phyloP scores from a whole-genome alignment of 2,888 invertebrate genomes.

The Caenorhabditis japonica region DNA sequence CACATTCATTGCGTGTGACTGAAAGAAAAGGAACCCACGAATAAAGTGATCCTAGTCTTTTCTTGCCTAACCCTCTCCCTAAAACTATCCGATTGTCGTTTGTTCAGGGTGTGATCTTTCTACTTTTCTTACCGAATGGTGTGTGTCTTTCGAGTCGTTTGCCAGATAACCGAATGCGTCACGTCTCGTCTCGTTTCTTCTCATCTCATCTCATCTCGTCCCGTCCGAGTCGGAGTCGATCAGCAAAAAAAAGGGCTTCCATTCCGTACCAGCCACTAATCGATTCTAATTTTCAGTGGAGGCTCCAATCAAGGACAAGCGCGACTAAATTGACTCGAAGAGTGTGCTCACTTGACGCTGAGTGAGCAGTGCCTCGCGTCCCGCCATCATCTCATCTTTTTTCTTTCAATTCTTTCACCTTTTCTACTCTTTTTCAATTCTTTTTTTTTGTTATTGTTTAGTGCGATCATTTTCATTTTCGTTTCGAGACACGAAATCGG shows the following conservation, averaged over 20 bases:
- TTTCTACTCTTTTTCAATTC: slow-evolving; percentile 7
- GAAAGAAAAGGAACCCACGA: slow-evolving; percentile 25
- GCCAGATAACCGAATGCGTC: slow-evolving; percentile 3
- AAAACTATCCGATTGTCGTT: slow-evolving; percentile 18
- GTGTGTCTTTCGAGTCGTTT: slow-evolving; percentile 31
- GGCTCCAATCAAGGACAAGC: slow-evolving; percentile 42
- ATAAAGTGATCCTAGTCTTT: slow-evolving; percentile 40
- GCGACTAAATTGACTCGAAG: slow-evolving; percentile 28
- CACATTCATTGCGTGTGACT: slow-evolving; percentile 45
- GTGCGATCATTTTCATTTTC: slow-evolving; percentile 48
- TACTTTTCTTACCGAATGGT: slow-evolving; percentile 42
- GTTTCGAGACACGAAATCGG: slow-evolving; percentile 48
- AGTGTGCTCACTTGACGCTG: slow-evolving; percentile 5
- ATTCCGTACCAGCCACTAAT: neutral
- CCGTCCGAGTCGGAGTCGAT: neutral
- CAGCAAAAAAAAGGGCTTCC: slow-evolving; percentile 4
- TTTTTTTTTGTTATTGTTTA: slow-evolving; percentile 13
- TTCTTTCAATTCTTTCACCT: slow-evolving; percentile 29
- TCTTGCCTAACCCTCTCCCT: slow-evolving; percentile 4
- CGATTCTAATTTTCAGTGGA: slow-evolving; percentile 26
- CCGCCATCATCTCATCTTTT: slow-evolving; percentile 38
- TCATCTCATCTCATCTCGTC: no score
- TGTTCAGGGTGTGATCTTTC: slow-evolving; percentile 28
- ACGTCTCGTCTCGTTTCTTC: no score
- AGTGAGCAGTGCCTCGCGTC: slow-evolving; percentile 10